Evolutionary conservation across 2,113 vertebrate genomes (phyloP), one percentile per base, ranked within the genome.

Genomic region (Notothenia coriiceps): DNA sequence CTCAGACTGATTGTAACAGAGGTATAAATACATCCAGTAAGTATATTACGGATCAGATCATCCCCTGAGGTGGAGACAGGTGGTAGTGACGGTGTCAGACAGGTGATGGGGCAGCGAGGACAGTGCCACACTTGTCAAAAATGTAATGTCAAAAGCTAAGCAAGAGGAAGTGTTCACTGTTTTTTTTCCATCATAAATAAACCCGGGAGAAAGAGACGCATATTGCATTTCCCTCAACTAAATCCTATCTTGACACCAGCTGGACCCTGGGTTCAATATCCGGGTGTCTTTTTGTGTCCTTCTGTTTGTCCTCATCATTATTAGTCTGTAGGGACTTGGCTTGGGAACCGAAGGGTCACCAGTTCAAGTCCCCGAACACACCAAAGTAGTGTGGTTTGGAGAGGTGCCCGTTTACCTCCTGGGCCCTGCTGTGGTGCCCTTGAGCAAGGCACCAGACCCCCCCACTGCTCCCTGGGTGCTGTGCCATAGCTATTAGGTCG

Each of bases 161-260:
- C 63, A 63, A 64, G 72, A n/a, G 35, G 54, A 74, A 20, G 60
- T 18, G 18, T 29, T 69, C 50, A 18, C 25, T 64, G 52, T 25
- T 20, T 69, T 56, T 44, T 76, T 35, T 8, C 20, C 47, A 50
- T 64, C 52, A 62, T 70, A 72, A 83, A 85, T 88, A 72, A 12
- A 70, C 13, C 20, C 9, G 64, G 29, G 69, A 63, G 73, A 68
- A 77, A 61, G 59, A 74, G 57, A 68, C 47, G 79, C 59, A 69
- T 22, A 44, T 65, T 56, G 47, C 13, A 77, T 55, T 56, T 80
- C 4, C 0, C 25, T 83, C 59, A 47, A 43, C 51, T 75, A 64
- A 75, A 84, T 60, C 62, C 17, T 56, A 25, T 65, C 62, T 54
- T 54, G 52, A 77, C 78, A 70, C 62, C 54, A 33, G 20, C 40